These are phyloP conservation scores for Aproaerema taeniolella DNA, from an alignment of 2,888 invertebrate species.

Conservation along the genomic window DNA sequence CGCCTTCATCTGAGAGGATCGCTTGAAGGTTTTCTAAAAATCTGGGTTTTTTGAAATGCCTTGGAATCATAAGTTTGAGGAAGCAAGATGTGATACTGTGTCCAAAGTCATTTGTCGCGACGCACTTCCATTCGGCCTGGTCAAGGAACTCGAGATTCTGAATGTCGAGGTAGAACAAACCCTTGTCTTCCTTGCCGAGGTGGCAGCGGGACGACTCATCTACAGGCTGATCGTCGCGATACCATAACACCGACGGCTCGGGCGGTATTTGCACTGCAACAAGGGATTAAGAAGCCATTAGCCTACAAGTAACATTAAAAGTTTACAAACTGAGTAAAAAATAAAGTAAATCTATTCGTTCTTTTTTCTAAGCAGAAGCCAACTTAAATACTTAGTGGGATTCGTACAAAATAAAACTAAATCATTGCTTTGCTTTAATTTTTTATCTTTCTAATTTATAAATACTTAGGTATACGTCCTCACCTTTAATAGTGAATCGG, in stretches of 20 bases:
- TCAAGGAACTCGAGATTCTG: constrained; percentile 87
- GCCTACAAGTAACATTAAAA: too few species aligned
- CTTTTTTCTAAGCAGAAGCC: neutral
- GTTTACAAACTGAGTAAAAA: neutral
- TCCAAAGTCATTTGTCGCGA: constrained; percentile 92
- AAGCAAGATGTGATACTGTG: constrained; percentile 93
- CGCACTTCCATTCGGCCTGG: constrained; percentile 95
- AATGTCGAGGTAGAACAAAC: constrained; percentile 85
- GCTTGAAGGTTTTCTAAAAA: constrained; percentile 92
- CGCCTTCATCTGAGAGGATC: constrained; percentile 90
- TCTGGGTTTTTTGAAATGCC: constrained; percentile 92
- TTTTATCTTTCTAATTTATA: neutral
- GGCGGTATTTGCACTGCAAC: constrained; percentile 85
- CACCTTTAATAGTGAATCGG: constrained; percentile 88
- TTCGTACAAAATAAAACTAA: neutral
- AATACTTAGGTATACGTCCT: neutral
- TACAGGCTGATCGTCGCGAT: constrained; percentile 88
- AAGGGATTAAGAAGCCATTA: too few species aligned
- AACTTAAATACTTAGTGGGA: neutral
- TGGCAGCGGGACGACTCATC: constrained; percentile 82
- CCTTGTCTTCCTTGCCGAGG: constrained; percentile 82
- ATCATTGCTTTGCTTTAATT: neutral
- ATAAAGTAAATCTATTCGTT: neutral
- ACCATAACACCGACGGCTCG: constrained; percentile 91
- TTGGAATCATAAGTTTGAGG: constrained; percentile 88